These are phyloP conservation scores for Burhinus oedicnemus DNA, from an alignment of 2,113 vertebrate species.

Conservation along the genomic window DNA sequence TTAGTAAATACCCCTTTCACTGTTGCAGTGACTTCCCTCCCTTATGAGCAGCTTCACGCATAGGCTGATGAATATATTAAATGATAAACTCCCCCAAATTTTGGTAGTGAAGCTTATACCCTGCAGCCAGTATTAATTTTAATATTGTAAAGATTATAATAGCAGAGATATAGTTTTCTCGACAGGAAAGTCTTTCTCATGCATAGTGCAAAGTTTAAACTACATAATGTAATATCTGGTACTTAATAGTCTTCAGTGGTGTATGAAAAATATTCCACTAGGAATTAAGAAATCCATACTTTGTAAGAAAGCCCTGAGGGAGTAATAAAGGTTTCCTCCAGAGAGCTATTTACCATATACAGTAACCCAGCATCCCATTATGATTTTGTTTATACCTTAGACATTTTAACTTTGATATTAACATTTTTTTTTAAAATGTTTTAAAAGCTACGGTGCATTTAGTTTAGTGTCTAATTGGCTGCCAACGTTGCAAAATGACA, in stretches of 20 bases:
- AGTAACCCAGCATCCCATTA: constrained; percentile 64
- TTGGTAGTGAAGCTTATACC: constrained; percentile 49
- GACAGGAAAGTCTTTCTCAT: constrained; percentile 69
- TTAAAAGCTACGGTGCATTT: constrained; percentile 59
- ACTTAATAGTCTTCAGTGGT: constrained; percentile 81
- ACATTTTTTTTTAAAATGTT: constrained; percentile 20
- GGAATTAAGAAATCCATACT: constrained; percentile 82
- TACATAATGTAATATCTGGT: constrained; percentile 76
- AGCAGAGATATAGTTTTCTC: constrained; percentile 54
- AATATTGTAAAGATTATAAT: constrained; percentile 68
- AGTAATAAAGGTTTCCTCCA: constrained; percentile 74
- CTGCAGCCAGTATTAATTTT: constrained; percentile 75
- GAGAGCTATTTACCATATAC: constrained; percentile 74
- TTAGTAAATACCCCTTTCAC: neutral
- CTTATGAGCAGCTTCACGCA: neutral
- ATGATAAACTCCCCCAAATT: constrained; percentile 60
- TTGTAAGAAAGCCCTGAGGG: constrained; percentile 74
- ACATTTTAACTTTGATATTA: constrained; percentile 58
- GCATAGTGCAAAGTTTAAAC: constrained; percentile 75
- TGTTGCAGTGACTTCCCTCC: neutral
- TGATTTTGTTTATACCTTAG: constrained; percentile 68
- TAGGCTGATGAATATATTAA: constrained; percentile 51
- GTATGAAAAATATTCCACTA: constrained; percentile 80
- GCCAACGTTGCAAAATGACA: neutral
- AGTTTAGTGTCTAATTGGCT: constrained; percentile 60